These are phyloP conservation scores for Coreoperca whiteheadi DNA, from an alignment of 2,113 vertebrate genomes.

Conservation along the genomic window DNA sequence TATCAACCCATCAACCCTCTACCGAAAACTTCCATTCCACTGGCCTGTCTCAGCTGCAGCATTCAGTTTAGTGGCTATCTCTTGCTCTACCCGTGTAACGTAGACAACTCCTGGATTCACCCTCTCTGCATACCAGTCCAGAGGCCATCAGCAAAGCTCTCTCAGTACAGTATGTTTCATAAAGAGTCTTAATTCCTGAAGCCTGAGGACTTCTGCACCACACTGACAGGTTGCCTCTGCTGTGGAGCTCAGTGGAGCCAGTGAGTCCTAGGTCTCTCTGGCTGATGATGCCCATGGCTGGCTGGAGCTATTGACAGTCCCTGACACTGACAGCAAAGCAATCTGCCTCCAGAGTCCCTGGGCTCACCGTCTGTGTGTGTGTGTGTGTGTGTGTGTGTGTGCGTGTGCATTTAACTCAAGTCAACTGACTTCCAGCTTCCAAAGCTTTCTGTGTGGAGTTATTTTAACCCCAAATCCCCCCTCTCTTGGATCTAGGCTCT, in stretches of 20 bases:
- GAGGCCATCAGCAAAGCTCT: slow-evolving; percentile 25
- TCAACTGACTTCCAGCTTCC: slow-evolving; percentile 65
- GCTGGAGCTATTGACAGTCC: slow-evolving; percentile 68
- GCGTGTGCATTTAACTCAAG: slow-evolving; percentile 59
- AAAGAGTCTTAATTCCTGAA: slow-evolving; percentile 26
- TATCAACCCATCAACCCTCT: background rate
- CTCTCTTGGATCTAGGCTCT: slow-evolving; percentile 20
- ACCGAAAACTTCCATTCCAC: background rate
- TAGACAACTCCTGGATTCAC: background rate
- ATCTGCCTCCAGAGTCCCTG: slow-evolving; percentile 60
- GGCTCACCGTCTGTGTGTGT: slow-evolving; percentile 31
- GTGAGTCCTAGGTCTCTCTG: slow-evolving; percentile 62
- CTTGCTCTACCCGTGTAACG: background rate
- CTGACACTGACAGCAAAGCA: slow-evolving; percentile 68
- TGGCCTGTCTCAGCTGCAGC: background rate
- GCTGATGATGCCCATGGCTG: slow-evolving; percentile 69
- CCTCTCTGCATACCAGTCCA: slow-evolving; percentile 4
- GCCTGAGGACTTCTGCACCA: slow-evolving; percentile 18
- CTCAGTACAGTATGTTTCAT: slow-evolving; percentile 17
- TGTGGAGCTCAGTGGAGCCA: slow-evolving; percentile 61
- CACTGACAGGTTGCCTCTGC: slow-evolving; percentile 48
- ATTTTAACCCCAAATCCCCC: slow-evolving; percentile 73
- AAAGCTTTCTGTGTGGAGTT: slow-evolving; percentile 69
- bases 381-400: slow-evolving; percentile 21
- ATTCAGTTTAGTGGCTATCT: slow-evolving; percentile 4